Conservation (phyloP, 2,113 vertebrate species). For the Chamaea fasciata region DNA sequence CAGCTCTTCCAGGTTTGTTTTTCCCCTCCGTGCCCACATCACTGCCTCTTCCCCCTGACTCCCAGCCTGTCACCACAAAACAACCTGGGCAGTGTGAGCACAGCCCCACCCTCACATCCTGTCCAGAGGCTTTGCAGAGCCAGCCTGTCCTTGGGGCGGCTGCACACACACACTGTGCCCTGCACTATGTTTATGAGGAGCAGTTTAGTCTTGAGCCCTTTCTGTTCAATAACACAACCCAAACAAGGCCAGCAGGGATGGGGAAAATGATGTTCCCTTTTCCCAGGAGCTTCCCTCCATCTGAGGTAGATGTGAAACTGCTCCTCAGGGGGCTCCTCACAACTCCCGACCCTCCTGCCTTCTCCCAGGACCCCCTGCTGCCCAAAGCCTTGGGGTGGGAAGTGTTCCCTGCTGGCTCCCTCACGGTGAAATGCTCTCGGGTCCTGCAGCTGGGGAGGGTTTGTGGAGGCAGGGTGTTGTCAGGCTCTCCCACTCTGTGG, state of each 20-base stretch:
- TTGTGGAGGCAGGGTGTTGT: neutral
- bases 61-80: neutral
- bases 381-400: neutral
- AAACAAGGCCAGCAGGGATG: neutral
- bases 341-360: neutral
- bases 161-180: neutral
- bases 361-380: neutral
- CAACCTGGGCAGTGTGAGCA: neutral
- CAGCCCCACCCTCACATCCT: neutral
- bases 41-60: neutral
- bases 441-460: neutral
- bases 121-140: neutral
- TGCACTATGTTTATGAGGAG: conserved; percentile 30
- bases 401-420: neutral
- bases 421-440: neutral
- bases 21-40: neutral
- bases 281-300: neutral
- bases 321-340: neutral
- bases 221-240: too few species aligned
- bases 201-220: conserved; percentile 4
- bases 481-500: neutral
- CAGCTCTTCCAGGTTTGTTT: neutral
- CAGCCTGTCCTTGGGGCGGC: neutral
- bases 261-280: neutral
- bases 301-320: neutral